A percentile compares a stretch with the other conserved stretches of the same genome.
Evolutionary conservation across 2,797 vertebrate genomes (phyloP).

Genomic region (Phrynocephalus vlangalii): DNA sequence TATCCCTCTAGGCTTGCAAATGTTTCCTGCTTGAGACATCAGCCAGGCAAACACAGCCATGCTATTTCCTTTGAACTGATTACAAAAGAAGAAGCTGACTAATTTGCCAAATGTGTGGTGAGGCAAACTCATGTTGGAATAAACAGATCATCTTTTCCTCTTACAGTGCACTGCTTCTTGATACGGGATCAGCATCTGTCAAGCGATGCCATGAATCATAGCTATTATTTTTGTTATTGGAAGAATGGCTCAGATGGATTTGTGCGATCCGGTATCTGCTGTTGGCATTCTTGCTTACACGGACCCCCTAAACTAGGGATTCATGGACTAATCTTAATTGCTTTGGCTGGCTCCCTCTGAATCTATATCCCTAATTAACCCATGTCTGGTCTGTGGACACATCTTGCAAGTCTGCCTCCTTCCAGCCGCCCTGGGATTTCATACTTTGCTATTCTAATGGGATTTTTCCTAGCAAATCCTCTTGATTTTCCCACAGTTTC

Average conservation of each 20-base stretch:
- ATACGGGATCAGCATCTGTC: too few relatives aligned
- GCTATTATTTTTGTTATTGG: background rate
- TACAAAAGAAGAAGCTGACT: too few relatives aligned
- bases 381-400: slow-evolving; percentile 10
- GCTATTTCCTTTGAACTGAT: too few relatives aligned
- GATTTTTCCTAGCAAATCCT: slow-evolving; percentile 7
- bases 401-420: background rate
- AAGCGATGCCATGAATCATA: background rate
- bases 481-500: slow-evolving; percentile 26
- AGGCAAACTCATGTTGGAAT: too few relatives aligned
- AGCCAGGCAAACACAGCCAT: too few relatives aligned
- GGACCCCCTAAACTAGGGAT: background rate
- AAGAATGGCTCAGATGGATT: background rate
- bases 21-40: too few relatives aligned
- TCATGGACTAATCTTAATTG: slow-evolving; percentile 15
- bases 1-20: too few relatives aligned
- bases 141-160: too few relatives aligned
- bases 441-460: slow-evolving; percentile 25
- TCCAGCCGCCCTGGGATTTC: background rate
- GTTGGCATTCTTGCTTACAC: background rate
- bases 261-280: background rate
- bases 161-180: too few relatives aligned
- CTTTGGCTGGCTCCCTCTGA: slow-evolving; percentile 17
- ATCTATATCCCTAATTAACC: slow-evolving; percentile 12
- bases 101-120: too few relatives aligned